Base-by-base conservation (phyloP, 2,113 vertebrate genomes). In the Nymphicus hollandicus region DNA sequence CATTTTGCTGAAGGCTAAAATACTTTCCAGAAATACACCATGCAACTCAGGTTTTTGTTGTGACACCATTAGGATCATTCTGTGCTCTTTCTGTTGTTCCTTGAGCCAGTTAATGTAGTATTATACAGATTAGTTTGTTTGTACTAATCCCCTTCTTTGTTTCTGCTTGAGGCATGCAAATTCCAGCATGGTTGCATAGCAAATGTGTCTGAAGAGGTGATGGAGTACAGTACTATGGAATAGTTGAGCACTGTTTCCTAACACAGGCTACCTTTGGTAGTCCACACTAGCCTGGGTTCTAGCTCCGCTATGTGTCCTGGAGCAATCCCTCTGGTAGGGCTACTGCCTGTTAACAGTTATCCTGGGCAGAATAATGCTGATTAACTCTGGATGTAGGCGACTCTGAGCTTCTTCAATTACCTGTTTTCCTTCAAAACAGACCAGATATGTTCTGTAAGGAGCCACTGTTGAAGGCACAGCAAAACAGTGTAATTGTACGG, bases 1-100 rank as follows among this genome's bases (percentile, higher is more conserved):
- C 46, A 17, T 73, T 61, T 86, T 81, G 60, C 50, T 77, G 68
- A 85, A 68, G 43, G 78, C 39, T 81, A 13, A 83, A 93, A n/a
- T 81, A 43, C 41, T 35, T 91, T 29, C n/a, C 84, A 55, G 61
- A 86, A 81, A 66, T 28, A 28, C 2, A 17, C 65, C 37, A 43
- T 37, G 44, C 43, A 78, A 25, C n/a, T 83, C 31, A 37, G 16
- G 6, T 55, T 39, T 92, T 44, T 83, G 47, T 63, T 91, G 64
- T 43, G 24, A 56, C 61, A 63, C 60, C 5, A 0, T 81, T 58
- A 43, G 61, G 56, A 91, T 70, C 16, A 4, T 79, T 89, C 72
- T 78, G 31, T 77, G 64, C 50, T 63, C 29, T 64, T 92, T 20
- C 41, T 84, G 27, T 29, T 89, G 61, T 72, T 78, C 63, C 47